Evolutionary conservation across 1,140 invertebrate genomes (phyloP).

Genomic region (Protaetia brevitarsis): DNA sequence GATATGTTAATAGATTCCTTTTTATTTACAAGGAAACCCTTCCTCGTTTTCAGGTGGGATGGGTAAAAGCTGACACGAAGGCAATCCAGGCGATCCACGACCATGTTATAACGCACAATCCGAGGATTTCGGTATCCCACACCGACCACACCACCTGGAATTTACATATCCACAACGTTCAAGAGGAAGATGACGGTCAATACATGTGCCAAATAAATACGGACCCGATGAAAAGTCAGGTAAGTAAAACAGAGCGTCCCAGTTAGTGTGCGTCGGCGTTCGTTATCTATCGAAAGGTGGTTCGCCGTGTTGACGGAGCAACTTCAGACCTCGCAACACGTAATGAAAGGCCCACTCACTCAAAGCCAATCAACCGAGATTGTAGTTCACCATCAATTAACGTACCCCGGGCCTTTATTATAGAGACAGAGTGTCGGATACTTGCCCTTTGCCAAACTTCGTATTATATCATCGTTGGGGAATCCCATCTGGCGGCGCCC

Average conservation of each 20-base stretch:
- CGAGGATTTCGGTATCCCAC: constrained; percentile 79
- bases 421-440: constrained; percentile 17
- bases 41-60: constrained; percentile 72
- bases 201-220: constrained; percentile 95
- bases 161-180: constrained; percentile 76
- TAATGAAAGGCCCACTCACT: constrained; percentile 21
- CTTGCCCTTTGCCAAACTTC: constrained; percentile 18
- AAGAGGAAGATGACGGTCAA: constrained; percentile 78
- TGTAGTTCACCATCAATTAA: constrained; percentile 23
- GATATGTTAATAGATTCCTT: not conserved
- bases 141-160: constrained; percentile 86
- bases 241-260: constrained; percentile 42
- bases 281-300: constrained; percentile 6
- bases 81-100: constrained; percentile 89
- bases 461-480: constrained; percentile 2
- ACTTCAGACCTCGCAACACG: not conserved
- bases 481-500: not conserved
- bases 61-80: constrained; percentile 91
- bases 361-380: constrained; percentile 17
- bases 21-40: constrained; percentile 18
- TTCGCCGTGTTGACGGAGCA: not conserved
- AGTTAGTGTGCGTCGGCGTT: not conserved
- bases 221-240: constrained; percentile 90
- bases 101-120: constrained; percentile 88
- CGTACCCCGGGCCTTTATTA: constrained; percentile 6